Evolutionary conservation across 2,113 vertebrate species (phyloP).

Genomic region (Clarias gariepinus): DNA sequence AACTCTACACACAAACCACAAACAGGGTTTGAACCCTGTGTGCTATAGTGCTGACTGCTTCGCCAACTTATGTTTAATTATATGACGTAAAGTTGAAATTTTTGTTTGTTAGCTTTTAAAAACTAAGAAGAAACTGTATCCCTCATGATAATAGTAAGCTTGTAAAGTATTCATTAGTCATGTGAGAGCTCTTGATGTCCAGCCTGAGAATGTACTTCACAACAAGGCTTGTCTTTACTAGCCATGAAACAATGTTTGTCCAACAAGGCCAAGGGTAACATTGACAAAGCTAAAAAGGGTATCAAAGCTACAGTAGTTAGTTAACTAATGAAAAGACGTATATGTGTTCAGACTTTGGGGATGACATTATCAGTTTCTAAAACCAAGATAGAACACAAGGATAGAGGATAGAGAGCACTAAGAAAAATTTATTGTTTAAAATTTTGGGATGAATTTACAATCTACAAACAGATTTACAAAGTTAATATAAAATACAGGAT

Average conservation of each 20-base stretch:
- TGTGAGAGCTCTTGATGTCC: neutral
- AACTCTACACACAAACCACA: too few species aligned
- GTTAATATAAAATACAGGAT: too few species aligned
- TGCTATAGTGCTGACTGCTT: too few species aligned
- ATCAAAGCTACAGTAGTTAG: neutral
- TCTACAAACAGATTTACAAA: too few species aligned
- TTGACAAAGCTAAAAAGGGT: neutral
- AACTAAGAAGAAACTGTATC: slow-evolving; percentile 25
- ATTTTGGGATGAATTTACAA: too few species aligned
- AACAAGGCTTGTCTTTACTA: neutral
- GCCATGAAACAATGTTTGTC: neutral
- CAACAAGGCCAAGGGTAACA: neutral
- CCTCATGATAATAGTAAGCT: slow-evolving; percentile 32
- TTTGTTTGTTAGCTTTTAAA: neutral
- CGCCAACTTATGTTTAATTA: too few species aligned
- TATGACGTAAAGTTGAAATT: too few species aligned
- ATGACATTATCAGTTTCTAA: neutral
- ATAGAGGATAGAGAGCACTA: too few species aligned
- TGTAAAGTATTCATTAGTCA: slow-evolving; percentile 27
- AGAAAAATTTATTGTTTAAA: too few species aligned
- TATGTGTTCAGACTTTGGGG: neutral
- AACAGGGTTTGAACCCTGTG: neutral
- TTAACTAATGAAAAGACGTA: neutral
- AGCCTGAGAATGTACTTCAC: slow-evolving; percentile 3
- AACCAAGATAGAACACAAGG: too few species aligned